phyloP scores from a whole-genome alignment of 23 tunicate species.

The Ascidia mentula region DNA sequence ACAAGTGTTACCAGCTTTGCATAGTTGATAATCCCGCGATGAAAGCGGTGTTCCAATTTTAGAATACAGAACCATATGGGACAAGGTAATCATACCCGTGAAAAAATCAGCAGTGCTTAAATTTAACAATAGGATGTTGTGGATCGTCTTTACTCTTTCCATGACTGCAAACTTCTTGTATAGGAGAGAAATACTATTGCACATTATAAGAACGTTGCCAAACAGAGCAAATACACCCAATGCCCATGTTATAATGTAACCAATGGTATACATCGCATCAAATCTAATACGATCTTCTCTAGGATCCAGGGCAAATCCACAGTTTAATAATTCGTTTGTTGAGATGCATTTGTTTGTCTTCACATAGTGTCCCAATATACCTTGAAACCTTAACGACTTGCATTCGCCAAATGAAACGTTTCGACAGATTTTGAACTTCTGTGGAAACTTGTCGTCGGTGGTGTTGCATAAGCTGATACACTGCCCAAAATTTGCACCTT shows the following conservation, averaged over 20 bases:
- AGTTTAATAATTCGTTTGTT: background rate
- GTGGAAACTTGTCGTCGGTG: background rate
- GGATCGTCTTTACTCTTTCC: constrained; percentile 4
- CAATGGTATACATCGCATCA: background rate
- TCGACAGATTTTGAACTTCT: background rate
- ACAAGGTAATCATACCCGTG: constrained; percentile 14
- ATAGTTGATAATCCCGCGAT: background rate
- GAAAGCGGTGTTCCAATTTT: background rate
- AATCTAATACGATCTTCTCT: background rate
- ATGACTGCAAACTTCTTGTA: background rate
- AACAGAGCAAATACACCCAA: background rate
- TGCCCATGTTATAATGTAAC: background rate
- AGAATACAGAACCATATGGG: background rate
- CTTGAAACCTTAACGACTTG: background rate
- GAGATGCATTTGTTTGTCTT: background rate
- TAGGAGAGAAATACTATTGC: background rate
- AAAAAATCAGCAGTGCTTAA: constrained; percentile 23
- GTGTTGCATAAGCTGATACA: background rate
- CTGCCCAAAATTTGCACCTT: background rate
- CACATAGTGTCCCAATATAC: background rate
- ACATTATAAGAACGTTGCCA: background rate
- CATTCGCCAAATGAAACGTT: background rate
- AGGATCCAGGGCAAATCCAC: background rate
- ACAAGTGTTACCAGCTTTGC: background rate
- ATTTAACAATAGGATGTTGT: constrained; percentile 6